These are phyloP conservation scores for Natator depressus DNA, from an alignment of 2,113 vertebrate genomes.

Conservation along the genomic window DNA sequence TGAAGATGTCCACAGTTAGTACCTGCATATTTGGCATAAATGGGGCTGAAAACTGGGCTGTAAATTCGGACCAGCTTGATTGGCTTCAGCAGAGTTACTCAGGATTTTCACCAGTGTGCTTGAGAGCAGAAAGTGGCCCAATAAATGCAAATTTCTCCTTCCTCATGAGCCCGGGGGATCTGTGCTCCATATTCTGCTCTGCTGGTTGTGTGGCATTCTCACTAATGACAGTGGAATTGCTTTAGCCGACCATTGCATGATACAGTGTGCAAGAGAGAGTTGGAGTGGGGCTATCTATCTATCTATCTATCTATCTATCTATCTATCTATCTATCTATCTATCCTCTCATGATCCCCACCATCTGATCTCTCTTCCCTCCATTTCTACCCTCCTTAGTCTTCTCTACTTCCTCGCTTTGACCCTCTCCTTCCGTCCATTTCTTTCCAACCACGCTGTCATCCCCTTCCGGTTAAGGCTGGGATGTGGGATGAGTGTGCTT, in stretches of 20 bases:
- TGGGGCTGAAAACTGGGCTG: no score
- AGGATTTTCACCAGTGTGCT: background rate
- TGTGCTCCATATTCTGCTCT: background rate
- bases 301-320: no score
- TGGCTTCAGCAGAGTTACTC: background rate
- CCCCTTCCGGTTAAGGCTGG: background rate
- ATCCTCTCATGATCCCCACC: background rate
- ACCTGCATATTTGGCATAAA: background rate
- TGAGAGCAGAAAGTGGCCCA: background rate
- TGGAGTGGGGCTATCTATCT: background rate
- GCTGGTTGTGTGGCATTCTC: background rate
- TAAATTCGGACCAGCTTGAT: background rate
- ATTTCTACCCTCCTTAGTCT: background rate
- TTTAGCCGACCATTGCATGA: background rate
- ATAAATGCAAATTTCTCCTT: background rate
- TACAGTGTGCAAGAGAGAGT: background rate
- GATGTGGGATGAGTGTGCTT: background rate
- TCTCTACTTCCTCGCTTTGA: background rate
- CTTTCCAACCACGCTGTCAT: background rate
- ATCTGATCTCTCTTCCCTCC: background rate
- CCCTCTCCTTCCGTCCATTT: background rate
- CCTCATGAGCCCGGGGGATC: background rate
- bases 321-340: no score
- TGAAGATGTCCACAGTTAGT: background rate
- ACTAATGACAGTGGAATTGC: background rate